Conservation (phyloP, 2,888 invertebrate species). For the Saturnia pavonia region DNA sequence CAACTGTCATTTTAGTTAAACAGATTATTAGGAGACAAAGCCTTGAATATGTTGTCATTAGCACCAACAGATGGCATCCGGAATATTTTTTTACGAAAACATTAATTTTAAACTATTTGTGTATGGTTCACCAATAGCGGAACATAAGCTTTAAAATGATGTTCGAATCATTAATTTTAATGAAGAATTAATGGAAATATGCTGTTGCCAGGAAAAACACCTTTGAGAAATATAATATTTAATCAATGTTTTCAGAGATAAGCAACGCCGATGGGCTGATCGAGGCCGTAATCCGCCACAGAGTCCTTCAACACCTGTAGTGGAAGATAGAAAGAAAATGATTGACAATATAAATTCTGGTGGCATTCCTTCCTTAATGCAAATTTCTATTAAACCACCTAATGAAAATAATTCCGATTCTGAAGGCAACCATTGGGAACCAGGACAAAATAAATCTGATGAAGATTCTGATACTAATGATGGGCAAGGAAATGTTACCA, state of each 20-base stretch:
- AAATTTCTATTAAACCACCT: constrained; percentile 60
- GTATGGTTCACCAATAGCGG: too few relatives aligned
- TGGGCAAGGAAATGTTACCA: constrained; percentile 26
- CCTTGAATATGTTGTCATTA: too few relatives aligned
- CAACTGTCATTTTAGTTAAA: too few relatives aligned
- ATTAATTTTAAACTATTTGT: too few relatives aligned
- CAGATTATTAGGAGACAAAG: too few relatives aligned
- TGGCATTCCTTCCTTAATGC: constrained; percentile 65
- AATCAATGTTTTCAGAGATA: constrained; percentile 50
- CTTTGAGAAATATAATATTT: too few relatives aligned
- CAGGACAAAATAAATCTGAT: constrained; percentile 51
- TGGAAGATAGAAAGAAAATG: constrained; percentile 58
- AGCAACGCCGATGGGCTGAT: constrained; percentile 62
- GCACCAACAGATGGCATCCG: too few relatives aligned
- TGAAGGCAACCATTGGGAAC: constrained; percentile 52
- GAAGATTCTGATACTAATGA: constrained; percentile 44
- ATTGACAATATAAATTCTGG: constrained; percentile 42
- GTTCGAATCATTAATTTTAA: too few relatives aligned
- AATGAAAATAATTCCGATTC: constrained; percentile 52
- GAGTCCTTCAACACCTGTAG: constrained; percentile 56
- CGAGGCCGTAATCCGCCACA: constrained; percentile 53
- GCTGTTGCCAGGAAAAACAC: too few relatives aligned
- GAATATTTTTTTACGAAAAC: too few relatives aligned
- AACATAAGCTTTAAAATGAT: too few relatives aligned
- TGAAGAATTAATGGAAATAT: too few relatives aligned